Conservation (phyloP, 2,888 invertebrate species). For the Tetranychus piercei region DNA sequence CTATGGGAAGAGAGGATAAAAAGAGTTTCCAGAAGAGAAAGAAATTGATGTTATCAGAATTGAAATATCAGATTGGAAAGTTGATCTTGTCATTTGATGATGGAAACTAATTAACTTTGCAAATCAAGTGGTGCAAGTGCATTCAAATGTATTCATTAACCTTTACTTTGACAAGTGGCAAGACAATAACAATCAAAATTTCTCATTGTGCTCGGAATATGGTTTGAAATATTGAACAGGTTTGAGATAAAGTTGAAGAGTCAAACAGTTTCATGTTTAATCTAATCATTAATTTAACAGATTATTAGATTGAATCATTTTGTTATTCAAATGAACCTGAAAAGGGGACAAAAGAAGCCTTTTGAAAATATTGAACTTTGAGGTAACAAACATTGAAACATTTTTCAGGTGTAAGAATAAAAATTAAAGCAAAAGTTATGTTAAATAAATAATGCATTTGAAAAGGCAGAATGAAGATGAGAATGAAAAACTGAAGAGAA, state of each 20-base stretch:
- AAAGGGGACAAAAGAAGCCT: not conserved
- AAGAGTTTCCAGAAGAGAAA: not conserved
- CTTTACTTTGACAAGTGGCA: not conserved
- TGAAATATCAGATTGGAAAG: not conserved
- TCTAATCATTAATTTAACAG: not conserved
- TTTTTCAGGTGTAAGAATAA: no score
- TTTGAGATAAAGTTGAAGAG: no score
- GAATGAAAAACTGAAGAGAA: not conserved
- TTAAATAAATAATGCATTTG: not conserved
- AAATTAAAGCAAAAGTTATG: not conserved
- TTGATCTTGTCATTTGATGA: not conserved
- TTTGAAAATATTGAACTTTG: not conserved
- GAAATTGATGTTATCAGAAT: not conserved
- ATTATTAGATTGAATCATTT: not conserved
- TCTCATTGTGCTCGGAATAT: no score
- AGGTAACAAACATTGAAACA: no score
- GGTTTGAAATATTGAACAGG: no score
- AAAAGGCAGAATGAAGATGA: not conserved
- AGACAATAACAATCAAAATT: not conserved
- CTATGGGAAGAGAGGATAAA: no score
- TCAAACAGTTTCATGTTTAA: no score
- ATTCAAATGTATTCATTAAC: slow-evolving; percentile 1
- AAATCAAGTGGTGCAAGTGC: not conserved
- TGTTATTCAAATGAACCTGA: no score
- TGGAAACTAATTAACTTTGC: not conserved